phyloP scores from a whole-genome alignment of 2,888 invertebrate genomes.

The Trissolcus japonicus region DNA sequence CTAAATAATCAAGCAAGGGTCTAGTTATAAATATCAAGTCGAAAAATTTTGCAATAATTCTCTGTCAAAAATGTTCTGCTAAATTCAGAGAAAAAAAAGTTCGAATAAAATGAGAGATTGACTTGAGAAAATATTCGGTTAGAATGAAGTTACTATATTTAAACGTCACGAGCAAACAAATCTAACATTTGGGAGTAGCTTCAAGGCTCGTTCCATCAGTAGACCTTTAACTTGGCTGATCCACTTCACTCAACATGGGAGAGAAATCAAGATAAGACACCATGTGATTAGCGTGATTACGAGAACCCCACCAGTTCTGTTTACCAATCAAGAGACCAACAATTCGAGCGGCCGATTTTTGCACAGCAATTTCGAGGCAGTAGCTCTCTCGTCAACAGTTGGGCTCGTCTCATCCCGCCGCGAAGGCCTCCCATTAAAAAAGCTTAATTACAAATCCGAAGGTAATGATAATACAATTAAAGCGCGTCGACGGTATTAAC shows the following conservation, averaged over 20 bases:
- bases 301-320: background rate
- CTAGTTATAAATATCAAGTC: too few species aligned
- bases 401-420: conserved; percentile 15
- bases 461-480: conserved; percentile 57
- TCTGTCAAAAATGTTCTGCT: too few species aligned
- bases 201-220: background rate
- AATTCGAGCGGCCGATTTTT: conserved; percentile 15
- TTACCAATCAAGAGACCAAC: conserved; percentile 17
- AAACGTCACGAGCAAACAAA: too few species aligned
- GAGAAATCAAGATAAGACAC: conserved; percentile 1
- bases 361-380: conserved; percentile 28
- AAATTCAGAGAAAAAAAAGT: too few species aligned
- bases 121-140: too few species aligned
- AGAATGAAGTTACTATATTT: too few species aligned
- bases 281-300: conserved; percentile 3
- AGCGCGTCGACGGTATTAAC: conserved; percentile 57
- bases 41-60: too few species aligned
- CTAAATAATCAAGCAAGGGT: too few species aligned
- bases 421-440: conserved; percentile 44
- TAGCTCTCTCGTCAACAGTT: conserved; percentile 39
- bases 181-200: too few species aligned
- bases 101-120: too few species aligned
- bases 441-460: conserved; percentile 55
- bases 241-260: conserved; percentile 6
- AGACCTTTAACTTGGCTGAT: background rate